Conservation (phyloP, 2,888 invertebrate genomes). For the Phengaris arion region DNA sequence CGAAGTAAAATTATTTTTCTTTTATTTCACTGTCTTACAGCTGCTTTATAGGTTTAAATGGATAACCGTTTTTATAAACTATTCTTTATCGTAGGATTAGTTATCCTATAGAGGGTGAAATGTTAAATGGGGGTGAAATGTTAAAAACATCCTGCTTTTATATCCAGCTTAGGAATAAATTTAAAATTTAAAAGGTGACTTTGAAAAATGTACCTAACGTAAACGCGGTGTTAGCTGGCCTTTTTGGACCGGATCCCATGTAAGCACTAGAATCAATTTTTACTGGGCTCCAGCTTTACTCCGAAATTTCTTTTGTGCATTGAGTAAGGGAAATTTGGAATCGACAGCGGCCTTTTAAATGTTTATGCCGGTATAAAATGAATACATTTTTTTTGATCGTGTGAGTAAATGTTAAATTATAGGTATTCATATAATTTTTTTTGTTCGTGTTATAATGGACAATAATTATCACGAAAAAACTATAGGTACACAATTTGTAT, state of each 20-base stretch:
- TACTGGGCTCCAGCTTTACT: constrained; percentile 37
- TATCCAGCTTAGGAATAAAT: constrained; percentile 36
- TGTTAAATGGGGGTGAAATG: constrained; percentile 4
- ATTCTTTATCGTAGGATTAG: background rate
- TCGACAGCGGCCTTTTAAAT: constrained; percentile 36
- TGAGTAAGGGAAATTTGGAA: constrained; percentile 39
- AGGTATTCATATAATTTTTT: no score
- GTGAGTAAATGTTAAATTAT: no score
- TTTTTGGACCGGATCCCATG: constrained; percentile 40
- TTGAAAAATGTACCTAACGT: constrained; percentile 36
- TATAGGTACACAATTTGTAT: background rate
- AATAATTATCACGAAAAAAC: background rate
- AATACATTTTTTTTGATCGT: no score
- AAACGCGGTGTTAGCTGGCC: constrained; percentile 35
- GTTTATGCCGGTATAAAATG: background rate
- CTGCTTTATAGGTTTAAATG: no score
- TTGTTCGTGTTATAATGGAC: no score
- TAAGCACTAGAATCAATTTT: constrained; percentile 42
- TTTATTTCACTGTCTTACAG: no score
- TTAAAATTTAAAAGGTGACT: constrained; percentile 35
- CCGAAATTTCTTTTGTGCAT: constrained; percentile 39
- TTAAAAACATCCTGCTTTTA: constrained; percentile 31
- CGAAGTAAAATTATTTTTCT: no score
- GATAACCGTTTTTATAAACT: no score
- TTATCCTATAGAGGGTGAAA: background rate